Base-by-base conservation (phyloP, 2,113 vertebrate genomes). In the Otis tarda region DNA sequence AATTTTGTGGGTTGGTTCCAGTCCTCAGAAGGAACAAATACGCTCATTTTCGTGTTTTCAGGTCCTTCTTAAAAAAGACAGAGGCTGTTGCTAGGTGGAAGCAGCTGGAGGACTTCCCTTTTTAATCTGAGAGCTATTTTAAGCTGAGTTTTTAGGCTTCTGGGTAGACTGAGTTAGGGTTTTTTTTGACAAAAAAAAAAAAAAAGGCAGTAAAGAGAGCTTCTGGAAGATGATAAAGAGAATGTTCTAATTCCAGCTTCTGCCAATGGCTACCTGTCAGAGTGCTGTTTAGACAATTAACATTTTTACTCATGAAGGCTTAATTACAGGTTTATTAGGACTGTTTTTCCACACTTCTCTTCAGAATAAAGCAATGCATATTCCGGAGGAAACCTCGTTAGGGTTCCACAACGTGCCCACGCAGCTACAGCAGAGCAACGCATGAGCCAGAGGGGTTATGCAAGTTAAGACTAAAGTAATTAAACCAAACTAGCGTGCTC, bases 61-160 rank as follows among this genome's bases (percentile, higher is more conserved):
- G 83, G 83, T 84, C 80, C 21, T 83, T 57, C 7, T 1, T 67
- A 49, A 35, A 53, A 53, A 56, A 52, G 18, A 28, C 1, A 90
- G 59, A 63, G 43, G 47, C 91, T 96, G 96, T 97, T 97, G 96
- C 95, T 97, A 97, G 93, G 95, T 96, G 78, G 91, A 96, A 96
- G 87, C 82, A 49, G 94, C 80, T 96, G 89, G 69, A 95, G 96
- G 95, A 96, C 64, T 95, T 92, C 25, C 71, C 74, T 95, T 97
- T 96, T 95, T 97, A 56, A 83, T 91, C 87, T 67, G 39, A 89
- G 77, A 91, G 95, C 94, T 97, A 95, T 97, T 97, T 97, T 95
- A 71, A 94, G 86, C 31, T 71, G 37, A 27, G 74, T 24, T 95
- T 95, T 96, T 68, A 95, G 89, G 87, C 91, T 95, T 95, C 94